Evolutionary conservation across 2,113 vertebrate genomes (phyloP).

Genomic region (Amblyopsis rosae): DNA sequence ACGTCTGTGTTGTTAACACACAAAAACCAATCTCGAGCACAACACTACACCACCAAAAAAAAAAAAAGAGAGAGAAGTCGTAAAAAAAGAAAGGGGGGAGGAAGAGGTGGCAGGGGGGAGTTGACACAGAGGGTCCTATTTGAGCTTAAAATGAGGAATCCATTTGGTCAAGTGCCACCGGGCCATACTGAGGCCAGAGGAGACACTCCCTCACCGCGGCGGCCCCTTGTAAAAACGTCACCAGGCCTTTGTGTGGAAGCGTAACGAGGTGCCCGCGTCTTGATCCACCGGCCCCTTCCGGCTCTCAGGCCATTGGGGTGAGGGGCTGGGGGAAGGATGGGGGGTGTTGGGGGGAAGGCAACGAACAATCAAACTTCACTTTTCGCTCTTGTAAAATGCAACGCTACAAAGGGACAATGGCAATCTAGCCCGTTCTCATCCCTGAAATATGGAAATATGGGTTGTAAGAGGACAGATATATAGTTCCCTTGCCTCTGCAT

Average conservation of each 20-base stretch:
- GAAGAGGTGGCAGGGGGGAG: background rate
- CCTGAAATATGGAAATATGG: background rate
- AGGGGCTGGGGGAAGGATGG: no score
- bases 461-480: background rate
- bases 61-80: slow-evolving; percentile 10
- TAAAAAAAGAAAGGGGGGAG: slow-evolving; percentile 4
- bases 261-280: slow-evolving; percentile 18
- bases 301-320: slow-evolving; percentile 18
- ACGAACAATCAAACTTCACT: slow-evolving; percentile 44
- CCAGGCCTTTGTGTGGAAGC: slow-evolving; percentile 34
- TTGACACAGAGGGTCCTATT: slow-evolving; percentile 37
- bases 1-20: slow-evolving; percentile 32
- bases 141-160: slow-evolving; percentile 39
- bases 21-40: slow-evolving; percentile 31
- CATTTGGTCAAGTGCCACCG: slow-evolving; percentile 33
- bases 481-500: no score
- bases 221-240: slow-evolving; percentile 39
- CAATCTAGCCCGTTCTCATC: background rate
- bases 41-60: no score
- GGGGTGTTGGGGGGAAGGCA: no score
- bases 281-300: slow-evolving; percentile 32
- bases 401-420: slow-evolving; percentile 11
- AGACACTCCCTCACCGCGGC: slow-evolving; percentile 34
- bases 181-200: slow-evolving; percentile 4
- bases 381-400: slow-evolving; percentile 26